A percentile compares a stretch with the other conserved stretches of the same genome.
phyloP scores from a whole-genome alignment of 2,797 vertebrate species.

The Phalloptychus januarius region DNA sequence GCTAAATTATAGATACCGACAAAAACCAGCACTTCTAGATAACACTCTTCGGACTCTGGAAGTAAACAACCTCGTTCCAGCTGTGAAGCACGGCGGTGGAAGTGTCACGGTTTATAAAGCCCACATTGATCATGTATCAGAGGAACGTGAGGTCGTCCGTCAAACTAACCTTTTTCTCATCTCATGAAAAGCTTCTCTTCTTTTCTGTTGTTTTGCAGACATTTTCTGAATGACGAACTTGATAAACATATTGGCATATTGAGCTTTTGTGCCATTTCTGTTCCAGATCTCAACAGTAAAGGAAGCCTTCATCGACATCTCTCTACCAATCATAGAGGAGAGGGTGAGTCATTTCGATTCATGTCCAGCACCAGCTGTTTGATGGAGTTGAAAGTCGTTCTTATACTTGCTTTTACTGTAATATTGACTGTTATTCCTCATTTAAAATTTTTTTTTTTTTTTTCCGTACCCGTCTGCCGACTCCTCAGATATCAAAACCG shows the following conservation, averaged over 20 bases:
- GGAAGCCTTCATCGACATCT: conserved; percentile 98
- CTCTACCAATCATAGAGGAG: conserved; percentile 97
- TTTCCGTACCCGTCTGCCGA: too few species aligned
- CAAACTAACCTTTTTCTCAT: not conserved
- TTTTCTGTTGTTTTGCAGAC: not conserved
- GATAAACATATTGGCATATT: not conserved
- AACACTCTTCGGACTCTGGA: not conserved
- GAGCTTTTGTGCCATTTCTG: conserved; percentile 10
- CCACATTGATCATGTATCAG: not conserved
- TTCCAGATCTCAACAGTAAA: conserved; percentile 93
- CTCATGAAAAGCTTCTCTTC: not conserved
- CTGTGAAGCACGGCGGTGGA: not conserved
- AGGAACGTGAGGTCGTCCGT: not conserved
- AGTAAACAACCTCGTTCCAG: not conserved
- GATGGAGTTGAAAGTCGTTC: not conserved
- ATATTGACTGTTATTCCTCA: not conserved
- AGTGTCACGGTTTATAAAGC: not conserved
- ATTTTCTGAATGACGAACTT: not conserved
- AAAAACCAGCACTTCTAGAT: not conserved
- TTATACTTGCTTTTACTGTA: conserved; percentile 1
- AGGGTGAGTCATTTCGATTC: conserved; percentile 82
- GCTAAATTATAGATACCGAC: not conserved
- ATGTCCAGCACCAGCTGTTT: not conserved
- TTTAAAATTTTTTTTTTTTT: not conserved
- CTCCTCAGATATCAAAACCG: conserved; percentile 90